Evolutionary conservation across 2,888 invertebrate species (phyloP), one percentile per base, ranked within the genome.

Genomic region (Tipula lateralis): DNA sequence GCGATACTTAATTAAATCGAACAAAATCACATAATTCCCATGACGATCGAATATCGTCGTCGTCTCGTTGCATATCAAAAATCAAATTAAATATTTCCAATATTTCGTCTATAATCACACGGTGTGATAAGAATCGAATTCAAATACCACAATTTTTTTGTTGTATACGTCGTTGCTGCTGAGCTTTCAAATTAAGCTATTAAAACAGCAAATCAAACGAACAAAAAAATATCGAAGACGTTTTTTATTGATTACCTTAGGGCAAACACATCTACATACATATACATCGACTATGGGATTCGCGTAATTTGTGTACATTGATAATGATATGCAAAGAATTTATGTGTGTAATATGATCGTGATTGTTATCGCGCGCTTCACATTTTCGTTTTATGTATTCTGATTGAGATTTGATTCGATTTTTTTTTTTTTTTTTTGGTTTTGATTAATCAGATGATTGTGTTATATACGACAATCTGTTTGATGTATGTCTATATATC

Each of bases 161-260:
- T 19, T 50, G n/a, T n/a, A n/a, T n/a, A n/a, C n/a, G n/a, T n/a
- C 9, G 1, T 9, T 66, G 24, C 2, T 39, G 66, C 24, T 24
- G 24, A 66, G 66, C 66, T 66, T 66, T 66, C 66, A 66, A 66
- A 66, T 66, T 66, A 66, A 66, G 66, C 66, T 66, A 66, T 66
- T 66, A 66, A 66, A 66, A n/a, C n/a, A 24, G 24, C 24, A 66
- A 24, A 24, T 66, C 6, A n/a, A 24, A 24, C 5, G 19, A 66
- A 24, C 66, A 66, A 66, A 9, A 66, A 66, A 66, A 66, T 24
- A 66, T 66, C 66, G 66, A 66, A 66, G 66, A 66, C 66, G 24
- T 66, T 24, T 66, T 24, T 66, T 66, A 66, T 66, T 66, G 66
- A 66, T 66, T 66, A 66, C 66, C 66, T 66, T 24, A 66, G 24